Evolutionary conservation across 2,797 vertebrate species (phyloP), one percentile per base, ranked within the genome.

Genomic region (Lycodopsis pacificus): DNA sequence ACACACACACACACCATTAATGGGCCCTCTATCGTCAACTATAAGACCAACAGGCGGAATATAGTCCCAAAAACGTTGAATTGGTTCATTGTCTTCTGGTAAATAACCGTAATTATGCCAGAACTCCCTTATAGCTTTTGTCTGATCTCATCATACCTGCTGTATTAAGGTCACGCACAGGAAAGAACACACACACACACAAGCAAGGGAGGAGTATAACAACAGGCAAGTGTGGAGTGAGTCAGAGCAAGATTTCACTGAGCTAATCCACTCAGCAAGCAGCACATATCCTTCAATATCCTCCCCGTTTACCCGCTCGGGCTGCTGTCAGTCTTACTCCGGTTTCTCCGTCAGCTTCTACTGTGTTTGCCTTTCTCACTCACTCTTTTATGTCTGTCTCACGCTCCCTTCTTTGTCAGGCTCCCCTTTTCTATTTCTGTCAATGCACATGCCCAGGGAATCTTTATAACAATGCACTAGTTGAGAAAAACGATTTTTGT

Each of bases 261-360:
- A 13, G 77, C 51, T 87, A 89, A 91, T 91, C 89, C 83, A 79
- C 67, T 85, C 76, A 76, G 74, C 25, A 73, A 73, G 84, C 84
- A 81, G 75, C 81, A 72, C 51, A 70, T 71, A 77, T 83, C 89
- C 79, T 80, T 68, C 81, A 53, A 7, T 78, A 74, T 86, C 84
- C 61, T 78, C 83, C 73, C 51, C 86, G 87, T 88, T 91, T 88
- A 79, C 78, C 71, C 22, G 2, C 65, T 22, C 61, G 51, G 69
- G 64, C 73, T 71, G 64, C 82, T 53, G 74, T 51, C 65, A 51
- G 54, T 57, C 56, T 30, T 32, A 14, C 70, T 65, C 62, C 54
- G 69, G 71, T 71, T 81, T 79, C 71, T 44, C 70, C 4, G 9
- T 63, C 40, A 32, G 8, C 69, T 73, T 65, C 46, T 32, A 0